These are phyloP conservation scores for Pyxicephalus adspersus DNA, from an alignment of 2,113 vertebrate genomes.

Conservation along the genomic window DNA sequence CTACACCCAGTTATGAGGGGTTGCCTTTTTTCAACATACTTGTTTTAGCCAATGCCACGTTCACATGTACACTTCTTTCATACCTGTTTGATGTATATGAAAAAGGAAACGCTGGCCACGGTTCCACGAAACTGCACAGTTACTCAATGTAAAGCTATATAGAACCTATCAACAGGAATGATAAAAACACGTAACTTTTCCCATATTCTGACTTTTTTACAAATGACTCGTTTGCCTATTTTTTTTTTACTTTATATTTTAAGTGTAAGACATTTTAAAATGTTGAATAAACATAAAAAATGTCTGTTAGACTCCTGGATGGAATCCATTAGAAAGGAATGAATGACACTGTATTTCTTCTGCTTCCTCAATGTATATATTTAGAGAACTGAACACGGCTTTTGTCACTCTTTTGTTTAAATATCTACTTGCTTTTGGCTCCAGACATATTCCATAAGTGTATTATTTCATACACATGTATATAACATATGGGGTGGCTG, in stretches of 20 bases:
- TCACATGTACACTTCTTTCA: too few species aligned
- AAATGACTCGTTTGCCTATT: not conserved
- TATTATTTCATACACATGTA: constrained; percentile 12
- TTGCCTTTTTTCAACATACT: too few species aligned
- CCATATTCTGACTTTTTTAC: too few species aligned
- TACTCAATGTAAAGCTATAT: too few species aligned
- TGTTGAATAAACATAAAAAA: not conserved
- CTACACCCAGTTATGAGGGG: too few species aligned
- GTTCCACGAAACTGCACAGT: not conserved
- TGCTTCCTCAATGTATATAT: constrained; percentile 39
- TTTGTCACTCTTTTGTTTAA: constrained; percentile 40
- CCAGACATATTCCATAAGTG: constrained; percentile 37
- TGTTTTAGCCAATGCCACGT: too few species aligned
- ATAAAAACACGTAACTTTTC: too few species aligned
- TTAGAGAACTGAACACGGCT: constrained; percentile 4
- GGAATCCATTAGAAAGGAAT: not conserved
- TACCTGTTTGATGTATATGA: too few species aligned
- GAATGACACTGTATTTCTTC: constrained; percentile 9
- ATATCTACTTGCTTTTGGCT: constrained; percentile 13
- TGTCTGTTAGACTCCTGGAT: not conserved
- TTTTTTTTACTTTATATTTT: constrained; percentile 4
- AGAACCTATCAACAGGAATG: too few species aligned
- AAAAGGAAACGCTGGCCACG: too few species aligned
- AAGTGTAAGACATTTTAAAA: not conserved
- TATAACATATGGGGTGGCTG: constrained; percentile 10